phyloP scores from a whole-genome alignment of 1,140 invertebrate species.

The Achroia grisella region DNA sequence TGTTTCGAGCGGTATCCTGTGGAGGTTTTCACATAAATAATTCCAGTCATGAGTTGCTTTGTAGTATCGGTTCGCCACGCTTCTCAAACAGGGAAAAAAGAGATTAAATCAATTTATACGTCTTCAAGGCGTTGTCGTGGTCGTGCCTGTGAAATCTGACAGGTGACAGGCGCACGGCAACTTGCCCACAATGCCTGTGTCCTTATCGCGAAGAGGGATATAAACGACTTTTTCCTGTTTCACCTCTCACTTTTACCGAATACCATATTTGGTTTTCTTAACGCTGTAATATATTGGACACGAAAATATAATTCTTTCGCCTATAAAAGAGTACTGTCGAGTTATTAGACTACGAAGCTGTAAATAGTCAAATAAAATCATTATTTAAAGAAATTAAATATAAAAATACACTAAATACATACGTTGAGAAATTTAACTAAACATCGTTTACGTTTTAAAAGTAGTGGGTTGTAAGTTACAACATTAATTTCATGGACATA shows the following conservation, averaged over 20 bases:
- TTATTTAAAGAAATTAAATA: no score
- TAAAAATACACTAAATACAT: no score
- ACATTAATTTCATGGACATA: no score
- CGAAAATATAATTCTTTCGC: no score
- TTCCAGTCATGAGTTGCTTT: conserved; percentile 7
- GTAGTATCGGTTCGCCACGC: background rate
- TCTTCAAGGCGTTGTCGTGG: conserved; percentile 23
- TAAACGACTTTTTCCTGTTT: conserved; percentile 52
- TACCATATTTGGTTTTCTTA: conserved; percentile 23
- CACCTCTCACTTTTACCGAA: conserved; percentile 5
- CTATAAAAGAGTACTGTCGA: no score
- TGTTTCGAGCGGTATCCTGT: background rate
- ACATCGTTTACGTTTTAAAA: no score
- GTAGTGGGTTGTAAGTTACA: no score
- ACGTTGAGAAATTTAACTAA: no score
- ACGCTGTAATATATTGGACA: no score
- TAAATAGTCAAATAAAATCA: no score
- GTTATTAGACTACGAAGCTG: no score
- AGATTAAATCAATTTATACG: conserved; percentile 27
- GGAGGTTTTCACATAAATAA: conserved; percentile 8
- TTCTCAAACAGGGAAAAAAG: conserved; percentile 7
- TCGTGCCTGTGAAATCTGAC: conserved; percentile 46
- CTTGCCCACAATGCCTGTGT: conserved; percentile 44
- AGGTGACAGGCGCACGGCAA: conserved; percentile 35
- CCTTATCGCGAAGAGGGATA: conserved; percentile 58